Base-by-base conservation (phyloP, 2,888 invertebrate species). In the Rhagonycha lutea region DNA sequence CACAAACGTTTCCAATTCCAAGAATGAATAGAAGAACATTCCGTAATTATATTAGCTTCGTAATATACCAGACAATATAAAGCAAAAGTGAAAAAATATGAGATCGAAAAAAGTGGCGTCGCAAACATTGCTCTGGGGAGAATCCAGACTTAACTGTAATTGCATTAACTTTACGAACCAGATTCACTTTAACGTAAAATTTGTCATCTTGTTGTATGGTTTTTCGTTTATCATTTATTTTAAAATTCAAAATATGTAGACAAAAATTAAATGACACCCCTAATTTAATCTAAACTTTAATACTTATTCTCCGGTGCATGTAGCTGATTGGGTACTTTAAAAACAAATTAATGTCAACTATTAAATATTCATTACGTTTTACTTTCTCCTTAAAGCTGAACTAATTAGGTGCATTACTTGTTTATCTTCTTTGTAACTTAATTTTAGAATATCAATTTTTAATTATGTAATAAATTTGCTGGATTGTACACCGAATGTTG, bases 31-130 rank as follows among this genome's bases (percentile, higher is more conserved):
- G 83, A 80, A 77, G 82, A 83, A 81, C 82, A 82, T 83, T 79
- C 80, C 82, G 82, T 84, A 84, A 84, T 83, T 83, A 81, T 81
- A 83, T 84, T 84, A 84, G 82, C 81, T 80, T 79, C 79, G 75
- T 80, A 78, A 78, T 80, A 79, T 80, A 80, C 79, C 79, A 78
- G 78, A 79, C 77, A 80, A 80, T 76, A 73, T 77, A 74, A 79
- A 32, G 73, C 61, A 75, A 76, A 68, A 77, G 73, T 74, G 73
- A 74, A 76, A 74, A 76, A 74, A 76, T 74, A 70, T 74, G 74
- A 71, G 70, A 74, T 74, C 61, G 70, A 74, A 74, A 73, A 76
- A 74, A 70, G 68, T 65, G 70, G 73, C 72, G 76, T 72, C 61
- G 62, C 72, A 69, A 70, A 68, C 69, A 74, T 70, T 69, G 68